These are phyloP conservation scores for Eira barbara DNA, from an alignment of 2,113 vertebrate genomes.

Conservation along the genomic window DNA sequence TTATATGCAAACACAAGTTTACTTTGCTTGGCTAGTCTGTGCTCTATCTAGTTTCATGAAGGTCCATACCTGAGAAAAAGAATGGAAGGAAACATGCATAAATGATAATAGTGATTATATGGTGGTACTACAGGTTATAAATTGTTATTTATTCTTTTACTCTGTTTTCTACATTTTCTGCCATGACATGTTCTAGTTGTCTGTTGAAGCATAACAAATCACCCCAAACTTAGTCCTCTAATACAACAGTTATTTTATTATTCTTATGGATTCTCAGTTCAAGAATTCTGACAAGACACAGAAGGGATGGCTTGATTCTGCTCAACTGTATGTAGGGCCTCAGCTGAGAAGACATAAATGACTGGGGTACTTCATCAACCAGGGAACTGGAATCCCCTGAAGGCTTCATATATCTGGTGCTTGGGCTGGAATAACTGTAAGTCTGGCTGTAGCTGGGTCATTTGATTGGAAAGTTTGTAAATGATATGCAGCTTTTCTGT, in stretches of 20 bases:
- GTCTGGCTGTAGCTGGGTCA: neutral
- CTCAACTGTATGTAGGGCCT: neutral
- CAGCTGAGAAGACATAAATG: neutral
- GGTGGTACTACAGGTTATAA: neutral
- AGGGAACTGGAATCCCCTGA: neutral
- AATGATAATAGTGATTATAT: neutral
- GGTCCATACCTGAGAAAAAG: neutral
- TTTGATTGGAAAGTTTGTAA: neutral
- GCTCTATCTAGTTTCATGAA: neutral
- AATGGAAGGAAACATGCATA: neutral
- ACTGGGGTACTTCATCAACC: neutral
- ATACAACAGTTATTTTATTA: neutral
- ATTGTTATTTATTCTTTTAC: neutral
- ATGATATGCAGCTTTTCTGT: neutral
- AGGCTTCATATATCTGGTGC: neutral
- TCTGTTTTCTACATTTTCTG: neutral
- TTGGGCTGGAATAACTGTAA: neutral
- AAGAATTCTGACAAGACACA: neutral
- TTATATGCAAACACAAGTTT: neutral
- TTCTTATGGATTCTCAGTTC: neutral
- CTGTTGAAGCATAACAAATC: neutral
- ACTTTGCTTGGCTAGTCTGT: neutral
- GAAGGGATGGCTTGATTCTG: neutral
- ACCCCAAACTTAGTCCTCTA: neutral
- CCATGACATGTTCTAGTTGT: neutral